Conservation (phyloP, 2,888 invertebrate genomes). For the Andricus curvator region DNA sequence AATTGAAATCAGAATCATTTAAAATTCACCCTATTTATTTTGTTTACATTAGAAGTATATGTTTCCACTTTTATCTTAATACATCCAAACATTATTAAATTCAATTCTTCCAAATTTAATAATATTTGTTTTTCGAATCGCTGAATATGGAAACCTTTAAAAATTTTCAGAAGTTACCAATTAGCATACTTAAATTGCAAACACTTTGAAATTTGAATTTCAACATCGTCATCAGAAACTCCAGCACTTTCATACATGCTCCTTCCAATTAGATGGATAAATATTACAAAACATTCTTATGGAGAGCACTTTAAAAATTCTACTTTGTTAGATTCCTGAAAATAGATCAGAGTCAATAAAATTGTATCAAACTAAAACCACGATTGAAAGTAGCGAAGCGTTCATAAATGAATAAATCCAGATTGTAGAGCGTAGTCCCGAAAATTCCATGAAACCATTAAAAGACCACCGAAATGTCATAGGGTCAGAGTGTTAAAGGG, state of each 20-base stretch:
- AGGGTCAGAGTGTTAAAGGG: background rate
- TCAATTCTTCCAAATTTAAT: background rate
- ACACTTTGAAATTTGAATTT: background rate
- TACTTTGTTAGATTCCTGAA: background rate
- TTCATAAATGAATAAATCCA: background rate
- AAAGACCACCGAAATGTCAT: background rate
- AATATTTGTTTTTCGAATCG: background rate
- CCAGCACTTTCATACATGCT: too few species aligned
- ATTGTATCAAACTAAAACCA: background rate
- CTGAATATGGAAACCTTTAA: background rate
- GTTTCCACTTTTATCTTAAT: too few species aligned
- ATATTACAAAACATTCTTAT: too few species aligned
- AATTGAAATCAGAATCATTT: too few species aligned
- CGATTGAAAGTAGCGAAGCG: background rate
- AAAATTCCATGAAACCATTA: background rate
- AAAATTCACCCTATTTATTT: too few species aligned
- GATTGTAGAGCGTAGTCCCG: background rate
- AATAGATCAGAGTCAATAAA: background rate
- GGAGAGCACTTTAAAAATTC: background rate
- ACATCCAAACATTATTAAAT: too few species aligned
- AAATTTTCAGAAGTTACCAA: background rate
- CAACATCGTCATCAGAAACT: background rate
- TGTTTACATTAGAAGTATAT: too few species aligned
- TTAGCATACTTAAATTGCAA: background rate
- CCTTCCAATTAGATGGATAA: too few species aligned